Percentiles rank a stretch among this genome's conserved stretches.
Conservation (phyloP, 2,113 vertebrate species). For the Pogona vitticeps region DNA sequence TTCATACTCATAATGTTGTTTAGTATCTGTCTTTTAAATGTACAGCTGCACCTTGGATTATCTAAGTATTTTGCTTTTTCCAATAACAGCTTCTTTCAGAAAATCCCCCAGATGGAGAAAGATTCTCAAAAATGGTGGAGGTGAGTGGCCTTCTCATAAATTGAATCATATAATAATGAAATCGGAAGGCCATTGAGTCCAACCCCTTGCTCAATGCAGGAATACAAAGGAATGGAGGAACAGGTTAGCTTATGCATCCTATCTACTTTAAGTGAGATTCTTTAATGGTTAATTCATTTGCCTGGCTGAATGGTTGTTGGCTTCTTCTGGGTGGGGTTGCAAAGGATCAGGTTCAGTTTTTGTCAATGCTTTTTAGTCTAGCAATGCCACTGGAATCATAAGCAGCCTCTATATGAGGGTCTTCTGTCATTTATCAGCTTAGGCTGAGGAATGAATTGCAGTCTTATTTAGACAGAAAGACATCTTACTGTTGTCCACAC, state of each 20-base stretch:
- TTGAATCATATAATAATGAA: too few species aligned
- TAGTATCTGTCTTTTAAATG: rapidly evolving
- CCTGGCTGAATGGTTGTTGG: background rate
- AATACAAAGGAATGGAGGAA: too few species aligned
- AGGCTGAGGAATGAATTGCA: background rate
- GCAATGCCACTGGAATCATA: background rate
- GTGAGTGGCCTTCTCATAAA: slow-evolving; percentile 72
- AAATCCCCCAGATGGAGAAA: slow-evolving; percentile 94
- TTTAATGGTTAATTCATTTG: background rate
- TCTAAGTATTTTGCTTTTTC: slow-evolving; percentile 31
- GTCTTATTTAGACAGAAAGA: background rate
- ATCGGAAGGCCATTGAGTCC: too few species aligned
- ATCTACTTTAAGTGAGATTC: background rate
- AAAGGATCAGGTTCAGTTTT: background rate
- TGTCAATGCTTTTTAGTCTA: background rate
- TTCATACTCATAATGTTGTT: background rate
- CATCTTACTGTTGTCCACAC: background rate
- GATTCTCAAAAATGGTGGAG: slow-evolving; percentile 95
- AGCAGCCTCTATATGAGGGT: background rate
- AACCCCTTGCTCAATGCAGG: too few species aligned
- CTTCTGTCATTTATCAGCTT: background rate
- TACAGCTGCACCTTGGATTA: background rate
- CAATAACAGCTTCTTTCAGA: slow-evolving; percentile 89
- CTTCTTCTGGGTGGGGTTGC: background rate
- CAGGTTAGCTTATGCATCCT: rapidly evolving